Conservation (phyloP, 2,113 vertebrate genomes). For the Mesocricetus auratus region DNA sequence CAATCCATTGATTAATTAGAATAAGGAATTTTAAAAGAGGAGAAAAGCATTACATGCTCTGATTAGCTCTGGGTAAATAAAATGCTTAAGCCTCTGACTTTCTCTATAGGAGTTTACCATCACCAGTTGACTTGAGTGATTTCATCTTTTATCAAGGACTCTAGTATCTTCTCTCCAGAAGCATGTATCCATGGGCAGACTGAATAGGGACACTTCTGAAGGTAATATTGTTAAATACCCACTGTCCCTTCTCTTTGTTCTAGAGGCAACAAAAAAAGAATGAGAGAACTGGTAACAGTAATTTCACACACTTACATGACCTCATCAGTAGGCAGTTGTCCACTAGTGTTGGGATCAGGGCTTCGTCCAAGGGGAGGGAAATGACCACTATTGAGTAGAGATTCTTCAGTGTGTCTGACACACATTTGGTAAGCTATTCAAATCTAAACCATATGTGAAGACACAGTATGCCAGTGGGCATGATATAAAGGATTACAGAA, state of each 20-base stretch:
- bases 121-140: background rate
- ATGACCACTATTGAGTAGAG: fast-evolving
- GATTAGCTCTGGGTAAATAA: background rate
- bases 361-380: background rate
- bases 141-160: background rate
- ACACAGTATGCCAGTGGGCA: background rate
- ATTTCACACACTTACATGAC: background rate
- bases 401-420: background rate
- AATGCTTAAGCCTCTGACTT: background rate
- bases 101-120: background rate
- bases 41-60: background rate
- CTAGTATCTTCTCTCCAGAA: background rate
- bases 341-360: background rate
- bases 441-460: background rate
- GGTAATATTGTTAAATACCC: background rate
- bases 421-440: background rate
- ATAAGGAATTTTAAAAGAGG: background rate
- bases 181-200: background rate
- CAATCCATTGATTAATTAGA: background rate
- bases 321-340: background rate
- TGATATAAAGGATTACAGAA: background rate
- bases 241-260: background rate
- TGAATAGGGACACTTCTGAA: background rate
- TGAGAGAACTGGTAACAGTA: background rate
- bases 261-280: background rate